These are phyloP conservation scores for Octopus sinensis DNA, from an alignment of 1,140 invertebrate species.

Conservation along the genomic window DNA sequence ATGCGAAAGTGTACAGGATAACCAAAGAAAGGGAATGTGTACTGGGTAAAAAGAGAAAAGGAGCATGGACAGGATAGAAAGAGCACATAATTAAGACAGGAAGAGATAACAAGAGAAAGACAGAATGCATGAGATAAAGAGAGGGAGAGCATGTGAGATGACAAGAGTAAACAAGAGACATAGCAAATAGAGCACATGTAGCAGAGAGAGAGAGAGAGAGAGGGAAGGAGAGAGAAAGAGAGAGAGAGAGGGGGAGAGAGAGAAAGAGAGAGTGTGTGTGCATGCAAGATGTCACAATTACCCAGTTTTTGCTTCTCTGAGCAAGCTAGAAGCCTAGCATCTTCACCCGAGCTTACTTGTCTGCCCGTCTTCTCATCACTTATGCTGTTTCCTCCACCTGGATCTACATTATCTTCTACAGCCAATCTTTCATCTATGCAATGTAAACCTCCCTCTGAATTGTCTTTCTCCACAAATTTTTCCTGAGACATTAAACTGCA, in stretches of 20 bases:
- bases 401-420: no score
- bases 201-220: neutral
- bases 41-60: neutral
- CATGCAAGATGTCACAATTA: neutral
- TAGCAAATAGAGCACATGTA: neutral
- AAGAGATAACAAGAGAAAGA: neutral
- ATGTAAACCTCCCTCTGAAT: no score
- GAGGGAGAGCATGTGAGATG: neutral
- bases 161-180: no score
- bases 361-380: no score
- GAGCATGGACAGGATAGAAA: neutral
- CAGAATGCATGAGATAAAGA: neutral
- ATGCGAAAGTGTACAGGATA: neutral
- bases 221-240: neutral
- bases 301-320: no score
- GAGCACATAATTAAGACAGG: neutral
- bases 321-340: no score
- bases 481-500: no score
- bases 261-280: neutral
- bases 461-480: no score
- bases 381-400: no score
- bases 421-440: no score
- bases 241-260: neutral
- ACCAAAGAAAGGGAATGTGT: neutral
- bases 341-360: no score